Evolutionary conservation across 2,797 vertebrate species (phyloP), one percentile per base, ranked within the genome.

Genomic region (Sebastes miniatus): DNA sequence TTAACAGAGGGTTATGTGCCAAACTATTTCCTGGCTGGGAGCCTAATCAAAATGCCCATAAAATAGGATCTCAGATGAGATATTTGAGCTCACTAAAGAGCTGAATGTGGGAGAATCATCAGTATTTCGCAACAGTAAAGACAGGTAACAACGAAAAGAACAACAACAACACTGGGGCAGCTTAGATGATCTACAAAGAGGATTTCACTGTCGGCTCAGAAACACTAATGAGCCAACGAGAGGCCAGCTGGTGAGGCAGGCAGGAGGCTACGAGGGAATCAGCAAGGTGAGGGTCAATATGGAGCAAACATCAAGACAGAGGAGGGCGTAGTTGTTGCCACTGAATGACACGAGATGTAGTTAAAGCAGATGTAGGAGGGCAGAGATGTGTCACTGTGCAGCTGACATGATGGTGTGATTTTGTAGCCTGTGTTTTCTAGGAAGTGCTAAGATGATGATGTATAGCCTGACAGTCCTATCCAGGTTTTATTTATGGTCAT

Each of bases 401-500:
- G 69, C 32, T 54, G 47, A 73, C 13, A 66, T 59, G 56, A 77
- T 43, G 13, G 39, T 27, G 54, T 20, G 50, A 78, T 20, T 74
- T 54, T 77, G 8, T 47, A 27, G 67, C 29, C 7, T 18, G 24
- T 66, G 31, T 9, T 32, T 70, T 80, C 16, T 24, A 8, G 22
- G 32, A 71, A 61, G 25, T 13, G 52, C 9, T 9, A 22, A 36
- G 59, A 67, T 31, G 59, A 25, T 84, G 86, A 91, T 86, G 57
- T 66, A 90, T 43, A 25, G 12, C 52, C 73, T 47, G 81, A 82
- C 56, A 58, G 73, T 56, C 29, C 75, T 12, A 50, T 77, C 54
- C 29, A 31, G 59, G 39, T 54, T 76, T 62, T 75, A 88, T 91
- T 89, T 76, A 81, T 43, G 63, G 58, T 5, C 6, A 43, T 73